Conservation (phyloP, 2,888 invertebrate species). For the Mythimna loreyi region DNA sequence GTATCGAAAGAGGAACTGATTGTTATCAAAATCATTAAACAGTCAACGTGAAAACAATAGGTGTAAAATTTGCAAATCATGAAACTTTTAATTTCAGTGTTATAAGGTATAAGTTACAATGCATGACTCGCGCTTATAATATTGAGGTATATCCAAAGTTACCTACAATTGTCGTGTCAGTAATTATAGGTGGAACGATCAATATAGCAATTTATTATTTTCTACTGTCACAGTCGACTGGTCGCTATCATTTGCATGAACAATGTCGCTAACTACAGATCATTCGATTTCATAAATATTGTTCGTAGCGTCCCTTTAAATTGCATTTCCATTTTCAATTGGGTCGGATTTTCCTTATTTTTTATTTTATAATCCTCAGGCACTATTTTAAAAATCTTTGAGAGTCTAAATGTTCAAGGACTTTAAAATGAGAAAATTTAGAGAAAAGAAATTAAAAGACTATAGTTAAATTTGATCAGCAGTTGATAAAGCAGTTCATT, state of each 20-base stretch:
- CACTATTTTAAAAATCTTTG: too few species aligned
- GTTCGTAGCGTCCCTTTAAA: neutral
- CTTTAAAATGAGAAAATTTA: too few species aligned
- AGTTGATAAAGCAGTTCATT: too few species aligned
- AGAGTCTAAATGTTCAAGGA: too few species aligned
- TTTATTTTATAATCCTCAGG: neutral
- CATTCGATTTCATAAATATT: conserved; percentile 43
- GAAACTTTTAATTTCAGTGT: neutral
- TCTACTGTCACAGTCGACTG: conserved; percentile 56
- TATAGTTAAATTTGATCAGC: too few species aligned
- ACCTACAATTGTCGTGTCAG: conserved; percentile 23
- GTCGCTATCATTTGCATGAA: conserved; percentile 48
- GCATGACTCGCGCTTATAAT: neutral
- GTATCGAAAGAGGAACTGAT: neutral
- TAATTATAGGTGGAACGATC: conserved; percentile 37
- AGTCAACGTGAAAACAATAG: neutral
- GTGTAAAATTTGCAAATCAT: neutral
- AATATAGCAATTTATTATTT: conserved; percentile 56
- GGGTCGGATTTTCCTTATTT: conserved; percentile 7
- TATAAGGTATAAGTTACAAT: neutral
- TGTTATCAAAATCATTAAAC: conserved; percentile 3
- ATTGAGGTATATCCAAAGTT: conserved; percentile 21
- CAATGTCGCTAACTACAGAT: conserved; percentile 41
- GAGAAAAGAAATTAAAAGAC: too few species aligned
- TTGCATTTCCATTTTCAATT: conserved; percentile 29